phyloP scores from a whole-genome alignment of 2,888 invertebrate species.

The Candidula unifasciata region DNA sequence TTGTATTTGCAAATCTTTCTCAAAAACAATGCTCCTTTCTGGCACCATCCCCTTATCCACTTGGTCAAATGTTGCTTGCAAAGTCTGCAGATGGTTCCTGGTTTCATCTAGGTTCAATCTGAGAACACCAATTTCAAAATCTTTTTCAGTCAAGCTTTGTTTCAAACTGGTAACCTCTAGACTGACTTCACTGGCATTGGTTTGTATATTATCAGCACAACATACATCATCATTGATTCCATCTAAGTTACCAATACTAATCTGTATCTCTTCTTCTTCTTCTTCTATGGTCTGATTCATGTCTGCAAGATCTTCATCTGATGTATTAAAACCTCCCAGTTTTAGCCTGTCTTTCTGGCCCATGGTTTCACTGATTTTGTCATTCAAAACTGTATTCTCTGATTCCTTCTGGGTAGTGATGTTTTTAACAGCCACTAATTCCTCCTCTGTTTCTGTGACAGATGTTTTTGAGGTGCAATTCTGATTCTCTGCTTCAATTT shows the following conservation, averaged over 20 bases:
- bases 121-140: not conserved
- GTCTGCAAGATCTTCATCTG: not conserved
- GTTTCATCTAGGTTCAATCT: slow-evolving; percentile 2
- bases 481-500: too few relatives aligned
- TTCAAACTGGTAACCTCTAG: slow-evolving; percentile 1
- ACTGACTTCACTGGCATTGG: slow-evolving; percentile 1
- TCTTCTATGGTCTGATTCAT: not conserved
- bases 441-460: not conserved
- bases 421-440: not conserved
- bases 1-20: not conserved
- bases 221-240: slow-evolving; percentile 4
- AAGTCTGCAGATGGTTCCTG: not conserved
- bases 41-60: slow-evolving; percentile 3
- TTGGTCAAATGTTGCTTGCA: slow-evolving; percentile 6
- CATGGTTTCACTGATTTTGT: not conserved
- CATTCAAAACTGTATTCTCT: not conserved
- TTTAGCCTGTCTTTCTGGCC: not conserved
- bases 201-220: not conserved
- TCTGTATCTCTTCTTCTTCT: not conserved
- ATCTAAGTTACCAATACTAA: not conserved
- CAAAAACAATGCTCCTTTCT: too few relatives aligned
- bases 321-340: not conserved
- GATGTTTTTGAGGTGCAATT: not conserved
- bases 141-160: slow-evolving; percentile 27
- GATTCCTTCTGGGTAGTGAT: not conserved